Evolutionary conservation across 2,888 invertebrate species (phyloP), one percentile per base, ranked within the genome.

Genomic region (Drosophila mercatorum): DNA sequence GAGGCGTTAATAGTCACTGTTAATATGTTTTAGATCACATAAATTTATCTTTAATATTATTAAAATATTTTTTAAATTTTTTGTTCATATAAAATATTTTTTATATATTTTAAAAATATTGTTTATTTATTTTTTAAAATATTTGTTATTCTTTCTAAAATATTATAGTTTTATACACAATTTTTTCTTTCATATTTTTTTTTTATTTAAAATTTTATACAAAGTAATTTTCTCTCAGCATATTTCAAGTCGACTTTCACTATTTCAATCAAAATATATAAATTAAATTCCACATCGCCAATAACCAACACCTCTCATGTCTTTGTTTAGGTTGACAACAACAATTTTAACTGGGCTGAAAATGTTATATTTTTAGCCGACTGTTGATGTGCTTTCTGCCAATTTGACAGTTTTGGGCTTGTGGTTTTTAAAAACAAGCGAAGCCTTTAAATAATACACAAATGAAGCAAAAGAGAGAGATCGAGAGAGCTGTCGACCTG

Each of bases 351-450:
- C 75, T 75, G 75, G 43, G n/a, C 41, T 26, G 51, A 43, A 63
- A 72, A 51, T 68, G 57, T 49, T 47, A 40, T 49, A 55, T 22
- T 28, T 53, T 51, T 60, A 40, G 26, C 31, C 53, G 36, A 51
- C 46, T 75, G 65, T 64, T 71, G 61, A 53, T 73, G 75, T 53
- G 69, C 69, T 81, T 81, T 81, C 75, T 81, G 81, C 53, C 72
- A 81, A 83, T 68, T 81, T 81, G 83, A 78, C 81, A 81, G 67
- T 78, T 81, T 80, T 75, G 69, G 75, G 75, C 72, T 75, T 81
- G 81, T 28, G 73, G 75, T 68, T 83, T 72, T 69, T 55, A 58
- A 83, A 74, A 72, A 62, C 71, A 67, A 65, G 64, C 41, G 43
- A 79, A 58, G 43, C 81, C 81, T 75, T 78, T 83, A 81, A 81